A percentile compares a stretch with the other conserved stretches of the same genome.
Conservation (phyloP, 2,888 invertebrate genomes). For the Fragum fragum region DNA sequence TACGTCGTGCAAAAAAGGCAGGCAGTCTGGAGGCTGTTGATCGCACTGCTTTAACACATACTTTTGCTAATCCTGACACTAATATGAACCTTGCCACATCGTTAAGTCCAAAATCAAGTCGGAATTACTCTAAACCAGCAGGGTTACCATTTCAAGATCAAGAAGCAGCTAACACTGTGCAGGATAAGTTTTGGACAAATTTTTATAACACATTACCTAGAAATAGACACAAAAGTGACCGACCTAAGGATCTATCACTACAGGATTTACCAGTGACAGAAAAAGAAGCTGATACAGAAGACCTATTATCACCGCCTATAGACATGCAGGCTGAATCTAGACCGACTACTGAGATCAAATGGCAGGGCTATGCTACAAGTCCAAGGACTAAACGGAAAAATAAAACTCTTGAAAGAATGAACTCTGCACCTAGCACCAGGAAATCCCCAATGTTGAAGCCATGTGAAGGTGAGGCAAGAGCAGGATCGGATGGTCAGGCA, state of each 20-base stretch:
- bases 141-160: constrained; percentile 32
- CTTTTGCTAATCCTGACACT: constrained; percentile 63
- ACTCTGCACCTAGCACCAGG: constrained; percentile 61
- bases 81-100: constrained; percentile 70
- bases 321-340: constrained; percentile 30
- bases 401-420: constrained; percentile 65
- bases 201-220: constrained; percentile 67
- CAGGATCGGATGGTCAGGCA: constrained; percentile 58
- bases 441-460: constrained; percentile 50
- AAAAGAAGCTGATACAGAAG: constrained; percentile 44
- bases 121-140: constrained; percentile 34
- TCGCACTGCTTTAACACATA: constrained; percentile 30
- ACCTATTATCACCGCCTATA: constrained; percentile 23
- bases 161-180: constrained; percentile 26
- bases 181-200: constrained; percentile 69
- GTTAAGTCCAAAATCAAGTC: constrained; percentile 53
- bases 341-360: constrained; percentile 47
- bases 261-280: constrained; percentile 68
- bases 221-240: constrained; percentile 59
- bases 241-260: constrained; percentile 65
- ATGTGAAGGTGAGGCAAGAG: constrained; percentile 42
- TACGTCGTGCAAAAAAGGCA: constrained; percentile 59
- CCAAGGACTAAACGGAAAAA: constrained; percentile 64
- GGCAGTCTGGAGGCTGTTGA: constrained; percentile 65
- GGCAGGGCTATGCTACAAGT: constrained; percentile 65